Evolutionary conservation across 1,140 invertebrate genomes (phyloP), one percentile per base, ranked within the genome.

Genomic region (Microplitis demolitor): DNA sequence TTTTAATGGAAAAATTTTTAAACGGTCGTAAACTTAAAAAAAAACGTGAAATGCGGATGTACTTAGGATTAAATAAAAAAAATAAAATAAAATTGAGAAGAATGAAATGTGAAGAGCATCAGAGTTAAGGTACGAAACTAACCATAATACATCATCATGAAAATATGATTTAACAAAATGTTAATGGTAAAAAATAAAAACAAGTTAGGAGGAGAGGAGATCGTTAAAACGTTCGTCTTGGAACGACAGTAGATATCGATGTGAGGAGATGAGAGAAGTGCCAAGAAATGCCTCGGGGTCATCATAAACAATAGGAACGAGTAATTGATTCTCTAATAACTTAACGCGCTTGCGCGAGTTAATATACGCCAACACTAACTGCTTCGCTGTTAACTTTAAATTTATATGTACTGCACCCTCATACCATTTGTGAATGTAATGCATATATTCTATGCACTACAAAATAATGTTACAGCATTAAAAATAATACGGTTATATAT

Each of bases 321-420:
- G 85, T 87, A 87, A 87, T 87, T 85, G 85, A 87, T 87, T 86
- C 84, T 85, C 84, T 85, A 86, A 87, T 87, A 86, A 87, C 80
- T 85, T 87, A 85, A 87, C 84, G 83, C 82, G 84, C 79, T 78
- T 79, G 79, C 78, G 78, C 79, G 80, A 80, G 79, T 77, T 79
- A 77, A 78, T 78, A 79, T 79, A 78, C 69, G 33, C 69, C 39
- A 45, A 45, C 39, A 45, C 39, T 45, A 45, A 45, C 39, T 45
- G 8, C 39, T 45, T 45, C 11, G 39, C 39, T 45, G 39, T 45
- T 45, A 24, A 45, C 39, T 45, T 45, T 11, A 45, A 45, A 45
- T 45, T 45, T 45, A 45, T 45, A 45, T 45, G 39, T 45, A 45
- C 11, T 45, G 39, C 39, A 45, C 39, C 39, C 39, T 45, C 6